Conservation (phyloP, 1,140 invertebrate genomes). For the Catajapyx aquilonaris region DNA sequence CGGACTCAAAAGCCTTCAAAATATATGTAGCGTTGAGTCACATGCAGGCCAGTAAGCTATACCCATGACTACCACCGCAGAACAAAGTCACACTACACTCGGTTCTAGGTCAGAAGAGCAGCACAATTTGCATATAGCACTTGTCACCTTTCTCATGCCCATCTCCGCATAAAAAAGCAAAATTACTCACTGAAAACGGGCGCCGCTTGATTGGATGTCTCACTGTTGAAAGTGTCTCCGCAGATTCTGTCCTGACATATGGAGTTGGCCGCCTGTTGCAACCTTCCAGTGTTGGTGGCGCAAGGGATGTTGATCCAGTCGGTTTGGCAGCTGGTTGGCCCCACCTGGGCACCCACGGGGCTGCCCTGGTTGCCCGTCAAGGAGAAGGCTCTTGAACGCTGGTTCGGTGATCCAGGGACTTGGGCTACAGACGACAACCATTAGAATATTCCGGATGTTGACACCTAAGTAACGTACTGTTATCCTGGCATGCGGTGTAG, state of each 20-base stretch:
- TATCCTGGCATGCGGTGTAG: constrained; percentile 47
- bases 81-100: too few species aligned
- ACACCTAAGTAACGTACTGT: constrained; percentile 19
- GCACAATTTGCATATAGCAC: too few species aligned
- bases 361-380: not conserved
- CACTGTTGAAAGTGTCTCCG: constrained; percentile 43
- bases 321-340: constrained; percentile 27
- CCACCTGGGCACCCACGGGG: constrained; percentile 35
- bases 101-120: too few species aligned
- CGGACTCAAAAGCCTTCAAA: too few species aligned
- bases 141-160: too few species aligned
- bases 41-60: too few species aligned
- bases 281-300: constrained; percentile 33
- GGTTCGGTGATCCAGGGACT: not conserved
- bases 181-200: constrained; percentile 44
- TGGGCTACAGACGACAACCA: not conserved
- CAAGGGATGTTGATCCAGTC: constrained; percentile 62
- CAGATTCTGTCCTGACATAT: constrained; percentile 46
- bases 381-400: not conserved
- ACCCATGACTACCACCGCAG: too few species aligned
- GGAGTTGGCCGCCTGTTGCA: constrained; percentile 16
- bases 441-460: too few species aligned
- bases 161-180: too few species aligned
- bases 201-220: constrained; percentile 26
- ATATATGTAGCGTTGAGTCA: too few species aligned